A percentile compares a stretch with the other conserved stretches of the same genome.
Evolutionary conservation across 2,113 vertebrate genomes (phyloP).

Genomic region (Forbesichthys agassizii): DNA sequence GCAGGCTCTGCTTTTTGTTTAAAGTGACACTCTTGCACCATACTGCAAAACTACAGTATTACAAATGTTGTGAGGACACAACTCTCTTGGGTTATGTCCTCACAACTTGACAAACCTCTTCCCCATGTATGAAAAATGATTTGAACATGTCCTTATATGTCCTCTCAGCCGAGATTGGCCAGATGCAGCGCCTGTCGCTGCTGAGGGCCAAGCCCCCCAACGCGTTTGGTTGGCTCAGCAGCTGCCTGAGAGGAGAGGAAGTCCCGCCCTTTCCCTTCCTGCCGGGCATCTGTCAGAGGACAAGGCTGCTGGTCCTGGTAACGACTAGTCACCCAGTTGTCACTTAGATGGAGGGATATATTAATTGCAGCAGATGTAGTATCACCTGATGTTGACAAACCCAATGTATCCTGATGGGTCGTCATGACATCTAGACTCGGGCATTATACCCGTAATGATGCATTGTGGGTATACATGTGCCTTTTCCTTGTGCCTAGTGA

Average conservation of each 20-base stretch:
- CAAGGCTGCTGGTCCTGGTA: constrained; percentile 92
- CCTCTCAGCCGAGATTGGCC: constrained; percentile 82
- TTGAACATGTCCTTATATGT: background rate
- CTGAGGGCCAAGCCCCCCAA: constrained; percentile 87
- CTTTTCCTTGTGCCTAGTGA: no score
- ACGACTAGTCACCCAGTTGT: constrained; percentile 13
- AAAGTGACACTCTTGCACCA: no score
- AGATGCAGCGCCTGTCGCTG: constrained; percentile 87
- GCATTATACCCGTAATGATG: no score
- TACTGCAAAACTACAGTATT: no score
- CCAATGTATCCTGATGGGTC: no score
- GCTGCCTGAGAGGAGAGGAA: constrained; percentile 84
- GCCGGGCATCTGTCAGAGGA: constrained; percentile 89
- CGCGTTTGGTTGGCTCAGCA: constrained; percentile 91
- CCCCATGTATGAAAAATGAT: background rate
- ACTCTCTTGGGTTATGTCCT: no score
- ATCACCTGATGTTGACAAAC: no score
- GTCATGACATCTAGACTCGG: no score
- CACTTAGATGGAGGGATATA: background rate
- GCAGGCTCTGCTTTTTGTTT: no score
- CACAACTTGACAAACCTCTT: background rate
- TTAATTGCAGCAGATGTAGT: background rate
- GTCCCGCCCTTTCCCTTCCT: constrained; percentile 87
- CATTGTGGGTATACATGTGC: no score
- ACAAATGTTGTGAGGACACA: no score